Base-by-base conservation (phyloP, 2,113 vertebrate species). In the Crotalus viridis region DNA sequence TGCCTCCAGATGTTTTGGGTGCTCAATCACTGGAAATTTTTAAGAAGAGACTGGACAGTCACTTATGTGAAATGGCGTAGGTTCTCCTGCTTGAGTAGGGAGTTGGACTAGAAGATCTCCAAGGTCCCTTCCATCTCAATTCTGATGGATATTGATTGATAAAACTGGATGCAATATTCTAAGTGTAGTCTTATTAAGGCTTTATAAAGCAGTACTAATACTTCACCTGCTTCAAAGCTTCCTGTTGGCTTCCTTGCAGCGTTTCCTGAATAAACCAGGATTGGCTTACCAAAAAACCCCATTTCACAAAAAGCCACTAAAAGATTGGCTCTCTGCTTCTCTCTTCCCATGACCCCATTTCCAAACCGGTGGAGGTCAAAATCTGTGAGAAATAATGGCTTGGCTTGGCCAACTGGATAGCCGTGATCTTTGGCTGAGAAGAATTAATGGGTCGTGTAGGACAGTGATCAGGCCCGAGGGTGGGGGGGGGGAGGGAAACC, bases 371-470 rank as follows among this genome's bases (percentile, higher is more conserved):
- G 59, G 28, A 74, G 94, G 46, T 85, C 81, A 89, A 87, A 92
- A 74, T 88, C 95, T 96, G 97, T 98, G 97, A 97, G 98, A 98
- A 98, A 97, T 92, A 57, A 19, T 61, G 85, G 15, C 94, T 95
- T 91, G 96, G 96, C 61, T 86, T 61, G 1, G 95, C 92, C 94
- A 94, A 95, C 93, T 95, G 21, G 92, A 94, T 89, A 95, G 93
- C 92, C 94, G 21, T 17, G 69, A 94, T 97, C 95, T 93, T 97
- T 96, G 97, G 94, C 97, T 94, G 94, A 94, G 96, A 94, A 95
- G 95, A 97, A 95, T 98, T 98, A 98, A 98, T 98, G 98, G 97
- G 95, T 96, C 97, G 97, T 98, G 97, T 13, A 93, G 96, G 95
- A 97, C 97, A 97, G 91, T 92, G 97, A 97, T 98, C 48, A n/a